Percentiles rank a stretch among this genome's conserved stretches.
These are phyloP conservation scores for Arrhopalites spinosus DNA, from an alignment of 2,888 invertebrate species.

Conservation along the genomic window DNA sequence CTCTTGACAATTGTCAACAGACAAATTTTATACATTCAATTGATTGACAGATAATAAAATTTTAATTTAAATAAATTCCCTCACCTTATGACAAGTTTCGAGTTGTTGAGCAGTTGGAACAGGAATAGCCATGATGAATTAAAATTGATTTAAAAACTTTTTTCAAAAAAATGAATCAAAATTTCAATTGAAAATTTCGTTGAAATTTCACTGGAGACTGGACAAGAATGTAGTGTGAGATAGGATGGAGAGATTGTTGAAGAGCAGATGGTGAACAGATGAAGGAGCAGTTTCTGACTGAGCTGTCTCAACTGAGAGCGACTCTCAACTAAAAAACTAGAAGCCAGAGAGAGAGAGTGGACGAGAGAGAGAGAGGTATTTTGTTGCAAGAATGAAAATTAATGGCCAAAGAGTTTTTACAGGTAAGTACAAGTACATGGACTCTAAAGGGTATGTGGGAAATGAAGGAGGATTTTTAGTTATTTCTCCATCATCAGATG, in stretches of 20 bases:
- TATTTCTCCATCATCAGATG: constrained; percentile 25
- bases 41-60: neutral
- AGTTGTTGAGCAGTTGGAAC: constrained; percentile 39
- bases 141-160: neutral
- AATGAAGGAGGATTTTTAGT: constrained; percentile 32
- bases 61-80: neutral
- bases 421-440: constrained; percentile 26
- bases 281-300: constrained; percentile 6
- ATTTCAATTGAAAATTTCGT: neutral
- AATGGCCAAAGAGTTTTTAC: neutral
- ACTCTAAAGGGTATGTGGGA: constrained; percentile 28
- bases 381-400: neutral
- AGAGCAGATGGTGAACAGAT: neutral
- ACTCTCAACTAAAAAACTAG: too few species aligned
- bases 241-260: neutral
- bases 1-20: too few species aligned
- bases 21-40: neutral
- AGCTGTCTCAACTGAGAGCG: constrained; percentile 32
- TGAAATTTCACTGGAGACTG: neutral
- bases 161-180: neutral
- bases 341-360: neutral
- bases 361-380: constrained; percentile 1
- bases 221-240: neutral
- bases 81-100: constrained; percentile 36
- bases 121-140: constrained; percentile 26